Evolutionary conservation across 2,888 invertebrate species (phyloP), one percentile per base, ranked within the genome.

Genomic region (Drosophila greeni): DNA sequence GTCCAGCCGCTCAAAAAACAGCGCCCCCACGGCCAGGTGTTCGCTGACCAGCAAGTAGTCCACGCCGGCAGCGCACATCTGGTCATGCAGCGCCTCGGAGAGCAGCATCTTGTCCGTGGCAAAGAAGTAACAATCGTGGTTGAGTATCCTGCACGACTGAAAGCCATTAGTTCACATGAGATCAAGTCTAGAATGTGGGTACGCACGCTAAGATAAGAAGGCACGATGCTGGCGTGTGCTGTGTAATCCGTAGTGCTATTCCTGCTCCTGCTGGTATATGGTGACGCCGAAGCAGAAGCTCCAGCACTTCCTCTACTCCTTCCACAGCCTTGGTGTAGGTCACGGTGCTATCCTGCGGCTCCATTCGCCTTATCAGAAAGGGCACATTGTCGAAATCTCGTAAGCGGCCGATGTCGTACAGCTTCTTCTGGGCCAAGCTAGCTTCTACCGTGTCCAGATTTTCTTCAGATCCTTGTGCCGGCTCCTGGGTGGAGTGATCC

Each of bases 71-170:
- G 45, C 62, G 42, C 70, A 62, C 66, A 62, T 51, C 18, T 54
- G 62, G 4, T 4, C 39, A 40, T 68, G 76, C 14, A 70, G 42
- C 2, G 49, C 72, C 48, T 45, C 56, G 5, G 64, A 84, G 31
- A 70, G 51, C 54, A 67, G 56, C 70, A 55, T 59, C 47, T 59
- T 78, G 36, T 79, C 80, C 51, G 76, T 66, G 20, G 76, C 75
- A 60, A 70, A 84, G 49, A 86, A 86, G 53, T 76, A 64, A 12
- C 86, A 85, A 14, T 74, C 72, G 58, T 81, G 66, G 56, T 86
- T 86, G 4, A 86, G 76, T 33, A 87, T 83, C 4, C 86, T 86
- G 42, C 8, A 59, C 4, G 11, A 18, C 42, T 39, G 12, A 11
- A 66, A 23, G n/a, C n/a, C 8, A 9, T 39, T 8, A 39, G 9